Percentiles rank a stretch among this genome's conserved stretches.
Evolutionary conservation across 2,888 invertebrate genomes (phyloP).

Genomic region (Empis livida): DNA sequence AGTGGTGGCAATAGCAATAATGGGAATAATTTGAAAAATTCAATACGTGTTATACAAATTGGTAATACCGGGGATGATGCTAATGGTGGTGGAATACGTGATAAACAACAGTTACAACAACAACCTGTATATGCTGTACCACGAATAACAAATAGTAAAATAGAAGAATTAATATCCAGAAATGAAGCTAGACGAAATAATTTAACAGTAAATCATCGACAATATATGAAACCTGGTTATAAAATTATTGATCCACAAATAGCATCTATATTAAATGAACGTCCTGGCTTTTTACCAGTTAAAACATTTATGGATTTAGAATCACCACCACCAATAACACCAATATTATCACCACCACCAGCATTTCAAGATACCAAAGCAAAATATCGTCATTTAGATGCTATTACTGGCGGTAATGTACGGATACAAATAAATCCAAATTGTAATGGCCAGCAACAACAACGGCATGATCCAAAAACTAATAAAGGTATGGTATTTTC

Average conservation of each 20-base stretch:
- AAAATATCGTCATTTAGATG: slow-evolving; percentile 15
- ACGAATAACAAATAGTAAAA: slow-evolving; percentile 29
- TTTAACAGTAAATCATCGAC: slow-evolving; percentile 5
- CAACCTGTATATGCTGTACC: slow-evolving; percentile 19
- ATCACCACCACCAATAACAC: slow-evolving; percentile 52
- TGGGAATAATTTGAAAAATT: slow-evolving; percentile 15
- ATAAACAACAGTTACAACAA: slow-evolving; percentile 13
- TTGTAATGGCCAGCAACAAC: slow-evolving; percentile 15
- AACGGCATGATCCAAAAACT: slow-evolving; percentile 11
- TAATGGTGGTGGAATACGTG: slow-evolving; percentile 1
- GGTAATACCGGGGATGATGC: slow-evolving; percentile 18
- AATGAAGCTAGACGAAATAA: slow-evolving; percentile 25
- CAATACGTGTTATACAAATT: slow-evolving; percentile 23
- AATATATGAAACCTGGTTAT: slow-evolving; percentile 28
- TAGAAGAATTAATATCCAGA: slow-evolving; percentile 35
- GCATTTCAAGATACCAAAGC: slow-evolving; percentile 48
- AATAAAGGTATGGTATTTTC: slow-evolving; percentile 35
- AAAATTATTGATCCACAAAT: slow-evolving; percentile 31
- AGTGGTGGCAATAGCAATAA: slow-evolving; percentile 6
- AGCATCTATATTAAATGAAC: slow-evolving; percentile 31
- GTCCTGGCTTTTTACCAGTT: slow-evolving; percentile 35
- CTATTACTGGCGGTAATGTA: slow-evolving; percentile 9
- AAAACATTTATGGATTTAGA: slow-evolving; percentile 29
- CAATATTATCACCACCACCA: slow-evolving; percentile 56
- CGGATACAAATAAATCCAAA: slow-evolving; percentile 16